These are phyloP conservation scores for Echinops telfairi DNA, from an alignment of 2,113 vertebrate species.

Conservation along the genomic window DNA sequence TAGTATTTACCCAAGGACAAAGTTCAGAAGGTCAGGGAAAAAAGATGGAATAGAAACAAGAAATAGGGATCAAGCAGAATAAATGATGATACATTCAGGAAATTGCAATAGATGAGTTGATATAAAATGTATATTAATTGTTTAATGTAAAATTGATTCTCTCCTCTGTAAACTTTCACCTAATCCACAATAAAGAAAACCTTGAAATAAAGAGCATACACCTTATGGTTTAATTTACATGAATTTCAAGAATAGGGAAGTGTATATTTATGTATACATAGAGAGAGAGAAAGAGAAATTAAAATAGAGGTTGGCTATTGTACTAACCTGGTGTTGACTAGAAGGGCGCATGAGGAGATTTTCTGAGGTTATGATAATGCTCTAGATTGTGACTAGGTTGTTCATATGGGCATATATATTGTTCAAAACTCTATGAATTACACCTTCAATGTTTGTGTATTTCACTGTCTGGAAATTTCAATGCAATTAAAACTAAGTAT, in stretches of 20 bases:
- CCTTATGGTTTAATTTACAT: neutral
- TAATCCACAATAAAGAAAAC: no score
- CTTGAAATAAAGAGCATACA: neutral
- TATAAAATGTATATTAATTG: no score
- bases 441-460: neutral
- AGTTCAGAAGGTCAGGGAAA: no score
- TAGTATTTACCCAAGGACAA: no score
- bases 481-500: neutral
- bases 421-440: neutral
- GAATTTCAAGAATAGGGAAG: neutral
- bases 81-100: no score
- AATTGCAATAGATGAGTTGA: no score
- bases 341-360: neutral
- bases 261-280: no score
- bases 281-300: neutral
- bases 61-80: no score
- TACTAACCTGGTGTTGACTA: neutral
- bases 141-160: no score
- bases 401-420: neutral
- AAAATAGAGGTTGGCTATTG: neutral
- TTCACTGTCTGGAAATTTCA: slow-evolving; percentile 20
- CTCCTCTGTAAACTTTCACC: no score
- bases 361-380: neutral
- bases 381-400: neutral
- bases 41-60: no score